phyloP scores from a whole-genome alignment of 2,888 invertebrate species.

The Morpho achilles region DNA sequence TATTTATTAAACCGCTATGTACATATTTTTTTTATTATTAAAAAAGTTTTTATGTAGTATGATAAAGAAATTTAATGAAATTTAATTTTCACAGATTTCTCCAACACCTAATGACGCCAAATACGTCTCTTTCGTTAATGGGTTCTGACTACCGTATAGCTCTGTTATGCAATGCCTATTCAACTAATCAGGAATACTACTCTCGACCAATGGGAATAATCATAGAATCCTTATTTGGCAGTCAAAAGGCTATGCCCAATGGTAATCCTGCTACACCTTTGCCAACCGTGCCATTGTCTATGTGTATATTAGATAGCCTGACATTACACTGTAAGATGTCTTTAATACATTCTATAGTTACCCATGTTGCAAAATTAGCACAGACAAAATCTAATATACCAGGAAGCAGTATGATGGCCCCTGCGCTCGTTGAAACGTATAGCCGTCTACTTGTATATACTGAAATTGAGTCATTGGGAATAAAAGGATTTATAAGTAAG shows the following conservation, averaged over 20 bases:
- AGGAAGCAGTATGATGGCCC: conserved; percentile 82
- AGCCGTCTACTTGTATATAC: conserved; percentile 95
- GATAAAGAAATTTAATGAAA: too few species aligned
- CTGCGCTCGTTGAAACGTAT: conserved; percentile 96
- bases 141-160: conserved; percentile 94
- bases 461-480: conserved; percentile 97
- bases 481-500: conserved; percentile 96
- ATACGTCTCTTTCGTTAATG: conserved; percentile 84
- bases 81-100: conserved; percentile 81
- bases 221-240: conserved; percentile 90
- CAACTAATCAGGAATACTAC: conserved; percentile 95
- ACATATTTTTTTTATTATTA: too few species aligned
- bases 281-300: conserved; percentile 92
- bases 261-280: conserved; percentile 77
- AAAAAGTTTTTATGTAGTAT: too few species aligned
- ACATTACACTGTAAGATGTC: conserved; percentile 98
- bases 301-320: conserved; percentile 94
- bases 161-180: conserved; percentile 95
- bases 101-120: conserved; percentile 89
- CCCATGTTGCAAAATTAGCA: conserved; percentile 93
- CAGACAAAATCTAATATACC: conserved; percentile 91
- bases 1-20: too few species aligned
- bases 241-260: conserved; percentile 78
- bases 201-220: conserved; percentile 95
- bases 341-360: conserved; percentile 88